Base-by-base conservation (phyloP, 2,113 vertebrate species). In the Catharus bicknelli region DNA sequence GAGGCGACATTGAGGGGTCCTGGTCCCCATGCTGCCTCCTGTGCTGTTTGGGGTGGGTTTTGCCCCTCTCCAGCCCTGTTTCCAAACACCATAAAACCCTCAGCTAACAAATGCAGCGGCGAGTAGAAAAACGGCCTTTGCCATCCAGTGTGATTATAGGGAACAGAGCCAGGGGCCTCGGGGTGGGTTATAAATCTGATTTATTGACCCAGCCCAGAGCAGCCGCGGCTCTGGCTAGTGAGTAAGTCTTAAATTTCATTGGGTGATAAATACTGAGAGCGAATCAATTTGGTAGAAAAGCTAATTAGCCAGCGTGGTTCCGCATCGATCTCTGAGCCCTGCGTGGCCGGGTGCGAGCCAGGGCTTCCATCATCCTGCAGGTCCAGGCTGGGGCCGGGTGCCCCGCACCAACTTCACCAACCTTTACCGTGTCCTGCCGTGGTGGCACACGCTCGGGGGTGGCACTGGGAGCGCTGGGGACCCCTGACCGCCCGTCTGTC, bases 251-350 rank as follows among this genome's bases (percentile, higher is more conserved):
- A 97, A 95, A 97, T 96, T 97, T 96, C 97, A 97, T 95, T 82
- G 96, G 95, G 95, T 96, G 97, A 97, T 97, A 97, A 97, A 97
- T 97, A 95, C 95, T 73, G 92, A 90, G 96, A 90, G 96, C 85
- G 83, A 95, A 97, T 97, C 97, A 97, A 96, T 97, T 97, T 96
- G 96, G 96, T 96, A 97, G 96, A 89, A 97, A 97, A 97, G 96
- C 97, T 97, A 97, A 97, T 97, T 97, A 97, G 95, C 95, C 61
- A 2, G 83, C 57, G 25, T 66, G 93, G 90, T 78, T 90, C 83
- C 1, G 20, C 93, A 96, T 94, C 23, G 89, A 95, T 93, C 95
- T 80, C 59, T 0, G 23, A 38, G 42, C 84, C 57, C 85, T 7
- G 8, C 3, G 2, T 5, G 29, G 47, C 61, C 5, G 16, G 90